Base-by-base conservation (phyloP, 2,113 vertebrate genomes). In the Callipepla californica region DNA sequence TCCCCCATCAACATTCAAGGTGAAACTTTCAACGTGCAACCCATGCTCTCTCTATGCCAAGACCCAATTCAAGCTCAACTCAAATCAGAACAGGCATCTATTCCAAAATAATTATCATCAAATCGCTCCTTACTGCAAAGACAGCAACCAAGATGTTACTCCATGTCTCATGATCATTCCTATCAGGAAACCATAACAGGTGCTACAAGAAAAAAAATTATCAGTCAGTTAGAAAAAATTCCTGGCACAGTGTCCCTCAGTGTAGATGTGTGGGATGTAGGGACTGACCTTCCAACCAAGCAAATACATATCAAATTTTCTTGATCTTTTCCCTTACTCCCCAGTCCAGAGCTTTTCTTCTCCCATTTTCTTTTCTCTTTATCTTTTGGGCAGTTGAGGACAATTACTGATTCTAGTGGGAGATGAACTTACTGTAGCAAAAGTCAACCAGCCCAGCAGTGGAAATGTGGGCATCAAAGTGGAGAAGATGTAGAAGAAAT, bases 391-490 rank as follows among this genome's bases (percentile, higher is more conserved):
- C 66, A 36, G n/a, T 32, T 38, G 42, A 18, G 67, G 75, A 42
- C 26, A 21, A 16, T 48, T 50, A 32, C 0, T 62, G 76, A 77
- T 42, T 70, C 53, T 8, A 36, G 21, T 0, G 28, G 67, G 48
- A 61, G 10, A 4, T 1, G 7, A 53, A 34, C 90, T 94, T 70
- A 95, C 94, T 5, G 4, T 3, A 51, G 51, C 18, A 9, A 69
- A 66, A 2, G 14, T 17, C 18, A 90, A 5, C 59, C 98, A 98
- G 89, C 96, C 98, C 94, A 98, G 96, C 3, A 97, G 80, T 3
- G 98, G 97, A 67, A 98, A 98, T 11, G 98, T 30, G 13, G 98
- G 98, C 96, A 98, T 93, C 69, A 98, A 86, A 83, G 96, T 45
- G 51, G 86, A 98, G 80, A 98, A 40, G 18, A 7, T 1, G 2